Evolutionary conservation across 2,797 vertebrate genomes (phyloP), one percentile per base, ranked within the genome.

Genomic region (Chloroceryle inda): DNA sequence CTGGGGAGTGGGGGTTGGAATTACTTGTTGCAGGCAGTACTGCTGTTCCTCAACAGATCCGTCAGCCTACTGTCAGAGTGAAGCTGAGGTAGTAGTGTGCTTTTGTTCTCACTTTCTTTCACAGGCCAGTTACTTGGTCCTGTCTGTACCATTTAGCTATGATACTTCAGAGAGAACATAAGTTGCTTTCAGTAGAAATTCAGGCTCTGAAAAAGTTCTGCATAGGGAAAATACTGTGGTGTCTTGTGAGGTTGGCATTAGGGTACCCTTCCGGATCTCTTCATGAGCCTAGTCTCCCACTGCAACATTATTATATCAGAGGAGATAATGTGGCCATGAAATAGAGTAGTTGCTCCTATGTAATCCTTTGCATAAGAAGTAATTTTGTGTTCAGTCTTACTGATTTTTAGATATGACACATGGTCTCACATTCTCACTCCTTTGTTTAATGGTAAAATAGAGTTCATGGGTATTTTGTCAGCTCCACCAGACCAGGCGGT

Each of bases 1-100:
- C 7, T 0, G 3, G 8, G 21, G 13, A 6, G 6, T 45, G 45
- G 17, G 6, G 3, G 2, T 5, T 3, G 5, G 4, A 49, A 37
- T 75, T 44, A 42, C 27, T 62, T 76, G 18, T 47, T 71, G 56
- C 38, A 56, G 37, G 27, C 23, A 59, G 9, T 75, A 5, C 37
- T 92, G 10, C 23, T 31, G 0, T 79, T 94, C 23, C 64, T 71
- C 38, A 45, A 37, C n/a, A 59, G 26, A 37, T 88, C 38, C 35
- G 59, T 77, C 47, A 71, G 27, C n/a, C 45, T 53, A 5, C 13
- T 71, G 21, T 69, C 47, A 35, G 40, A 59, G 38, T 35, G 23
- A 80, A 61, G 33, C 21, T 89, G 52, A 44, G 62, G 58, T 83
- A 26, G 22, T 52, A 42, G 22, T 4, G 26, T 47, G 44, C 42